A percentile compares a stretch with the other conserved stretches of the same genome.
These are phyloP conservation scores for Eueides isabella DNA, from an alignment of 1,140 invertebrate genomes.

Conservation along the genomic window DNA sequence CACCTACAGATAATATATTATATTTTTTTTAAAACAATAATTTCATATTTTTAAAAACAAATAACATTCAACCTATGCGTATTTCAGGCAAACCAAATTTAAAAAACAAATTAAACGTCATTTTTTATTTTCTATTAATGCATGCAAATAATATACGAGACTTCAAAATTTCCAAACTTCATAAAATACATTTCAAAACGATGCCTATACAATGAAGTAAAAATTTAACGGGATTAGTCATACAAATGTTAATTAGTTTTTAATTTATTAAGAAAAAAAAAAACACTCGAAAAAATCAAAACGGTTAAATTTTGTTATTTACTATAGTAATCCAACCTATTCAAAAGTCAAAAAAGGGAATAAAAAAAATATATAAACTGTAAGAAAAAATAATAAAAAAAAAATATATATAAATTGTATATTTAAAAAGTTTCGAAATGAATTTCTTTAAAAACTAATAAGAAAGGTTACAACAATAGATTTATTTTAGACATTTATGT, in stretches of 20 bases:
- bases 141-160: constrained; percentile 3
- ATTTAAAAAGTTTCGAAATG: too few species aligned
- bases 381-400: too few species aligned
- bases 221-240: constrained; percentile 42
- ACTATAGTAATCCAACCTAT: constrained; percentile 60
- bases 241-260: constrained; percentile 33
- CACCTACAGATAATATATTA: neutral
- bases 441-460: too few species aligned
- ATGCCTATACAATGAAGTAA: constrained; percentile 2
- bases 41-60: neutral
- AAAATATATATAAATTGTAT: too few species aligned
- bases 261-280: constrained; percentile 27
- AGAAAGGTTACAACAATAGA: too few species aligned
- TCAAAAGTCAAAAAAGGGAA: constrained; percentile 32
- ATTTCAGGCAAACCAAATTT: constrained; percentile 1
- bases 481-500: too few species aligned
- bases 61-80: neutral
- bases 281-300: constrained; percentile 39
- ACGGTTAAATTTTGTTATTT: constrained; percentile 49
- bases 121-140: neutral
- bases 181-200: constrained; percentile 1
- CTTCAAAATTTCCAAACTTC: neutral
- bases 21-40: too few species aligned
- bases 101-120: constrained; percentile 1
- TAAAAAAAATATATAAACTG: neutral